A percentile compares a stretch with the other conserved stretches of the same genome.
These are phyloP conservation scores for Pogonognathellus flavescens DNA, from an alignment of 1,140 invertebrate genomes.

Conservation along the genomic window DNA sequence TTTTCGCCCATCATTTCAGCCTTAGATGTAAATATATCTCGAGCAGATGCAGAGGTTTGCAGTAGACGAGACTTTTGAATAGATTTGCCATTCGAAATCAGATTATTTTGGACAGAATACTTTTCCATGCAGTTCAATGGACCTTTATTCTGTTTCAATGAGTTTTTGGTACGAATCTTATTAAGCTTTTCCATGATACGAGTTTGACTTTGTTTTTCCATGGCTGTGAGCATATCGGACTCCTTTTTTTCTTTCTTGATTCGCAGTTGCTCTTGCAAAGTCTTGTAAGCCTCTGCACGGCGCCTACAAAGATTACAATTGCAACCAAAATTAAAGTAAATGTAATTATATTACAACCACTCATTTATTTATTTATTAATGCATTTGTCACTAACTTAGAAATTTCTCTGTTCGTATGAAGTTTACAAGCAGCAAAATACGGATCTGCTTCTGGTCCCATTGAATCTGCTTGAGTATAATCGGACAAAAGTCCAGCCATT, in stretches of 20 bases:
- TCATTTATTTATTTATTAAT: background rate
- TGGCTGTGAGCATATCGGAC: slow-evolving; percentile 19
- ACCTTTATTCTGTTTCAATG: slow-evolving; percentile 30
- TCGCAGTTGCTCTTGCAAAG: slow-evolving; percentile 83
- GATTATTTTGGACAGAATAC: background rate
- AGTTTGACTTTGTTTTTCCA: slow-evolving; percentile 42
- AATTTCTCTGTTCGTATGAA: slow-evolving; percentile 84
- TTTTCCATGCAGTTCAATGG: background rate
- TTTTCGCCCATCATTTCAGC: slow-evolving; percentile 92
- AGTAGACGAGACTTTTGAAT: slow-evolving; percentile 75
- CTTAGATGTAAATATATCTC: slow-evolving; percentile 85
- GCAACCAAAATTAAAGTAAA: background rate
- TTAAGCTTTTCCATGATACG: slow-evolving; percentile 77
- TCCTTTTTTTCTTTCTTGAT: slow-evolving; percentile 80
- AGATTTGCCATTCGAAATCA: background rate
- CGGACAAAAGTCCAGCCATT: slow-evolving; percentile 89
- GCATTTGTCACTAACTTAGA: slow-evolving; percentile 65
- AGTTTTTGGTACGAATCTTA: slow-evolving; percentile 59
- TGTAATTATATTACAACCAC: background rate
- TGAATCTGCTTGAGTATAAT: slow-evolving; percentile 88
- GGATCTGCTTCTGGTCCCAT: slow-evolving; percentile 84
- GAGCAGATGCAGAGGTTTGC: slow-evolving; percentile 86
- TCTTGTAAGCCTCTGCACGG: slow-evolving; percentile 89
- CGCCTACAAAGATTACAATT: slow-evolving; percentile 67
- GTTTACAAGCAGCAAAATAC: slow-evolving; percentile 95